Evolutionary conservation across 2,888 invertebrate genomes (phyloP), one percentile per base, ranked within the genome.

Genomic region (Poecilus cupreus): DNA sequence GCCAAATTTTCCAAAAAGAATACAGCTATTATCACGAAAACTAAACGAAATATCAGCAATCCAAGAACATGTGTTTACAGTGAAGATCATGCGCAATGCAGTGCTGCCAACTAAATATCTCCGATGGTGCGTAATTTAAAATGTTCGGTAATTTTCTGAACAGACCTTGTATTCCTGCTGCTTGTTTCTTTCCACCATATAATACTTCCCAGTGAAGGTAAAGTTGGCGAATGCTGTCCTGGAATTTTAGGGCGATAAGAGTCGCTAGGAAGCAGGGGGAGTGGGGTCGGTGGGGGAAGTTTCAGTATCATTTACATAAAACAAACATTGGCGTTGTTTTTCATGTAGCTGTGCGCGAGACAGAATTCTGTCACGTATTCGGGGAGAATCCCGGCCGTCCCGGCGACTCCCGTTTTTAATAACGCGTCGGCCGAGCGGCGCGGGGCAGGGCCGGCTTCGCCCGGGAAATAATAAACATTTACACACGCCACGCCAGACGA

Each of bases 241-340:
- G 51, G n/a, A 46, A 2, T 18, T 8, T 51, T 18, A 13, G 51
- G 51, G 20, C 51, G 51, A 60, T 60, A 60, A 60, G 18, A 60
- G 60, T 43, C 51, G 11, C 16, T 6, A 18, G 51, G 6, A 18
- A 24, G 57, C 8, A 16, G 26, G 51, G 32, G 75, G 2, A n/a
- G 49, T 10, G n/a, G 8, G 46, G 75, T 13, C 10, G 72, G 4
- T 4, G 37, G 54, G 70, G 32, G 37, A 37, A 37, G 6, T 81
- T 80, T 68, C 79, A 74, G 80, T 77, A 82, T 83, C 83, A 85
- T 85, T 84, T 85, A 82, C 84, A 84, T 85, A 84, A 83, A 82
- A 82, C 82, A 82, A 85, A 84, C 83, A 84, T 84, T 83, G 82
- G 83, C 83, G 82, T 84, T 83, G 83, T 84, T 82, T 81, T 81